Evolutionary conservation across 2,113 vertebrate genomes (phyloP), one percentile per base, ranked within the genome.

Genomic region (Oryzias curvinotus): DNA sequence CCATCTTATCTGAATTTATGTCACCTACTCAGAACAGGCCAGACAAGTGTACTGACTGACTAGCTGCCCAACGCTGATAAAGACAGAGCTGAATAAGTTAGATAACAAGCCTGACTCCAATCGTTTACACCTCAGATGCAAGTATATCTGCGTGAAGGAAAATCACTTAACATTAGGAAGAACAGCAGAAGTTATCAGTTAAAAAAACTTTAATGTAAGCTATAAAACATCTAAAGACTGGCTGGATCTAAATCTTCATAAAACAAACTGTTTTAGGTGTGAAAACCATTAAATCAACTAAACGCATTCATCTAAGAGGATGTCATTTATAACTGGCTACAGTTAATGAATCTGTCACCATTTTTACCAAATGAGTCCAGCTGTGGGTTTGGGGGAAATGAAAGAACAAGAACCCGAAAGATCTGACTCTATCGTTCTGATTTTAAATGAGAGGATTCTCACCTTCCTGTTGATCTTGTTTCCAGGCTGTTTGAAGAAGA

Each of bases 401-500:
- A 16, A 46, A 16, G 16, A 46, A 17, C 17, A 46, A 14, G 6
- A 17, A 46, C 14, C 44, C 5, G 1, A 17, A 46, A 47, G 45
- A 47, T 47, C n/a, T n/a, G 47, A 48, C 10, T 45, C 4, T 45
- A 45, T 45, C 44, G 44, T 15, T 45, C 36, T 36, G 36, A 36
- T 12, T 36, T 36, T 36, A 36, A 1, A 36, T 36, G 21, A 23
- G 5, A 57, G 28, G 16, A 4, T 41, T 41, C 84, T 88, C 73
- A 89, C 87, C 87, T 87, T 87, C 80, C 65, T 82, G 53, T 4
- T 57, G 7, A 65, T 67, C 48, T 75, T 81, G 23, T 23, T 8
- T 4, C 87, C 86, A 17, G 83, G 64, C 75, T 85, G 70, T 67
- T 88, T 92, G 61, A 80, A 84, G 41, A 90, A 72, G 68, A 91